Evolutionary conservation across 2,888 invertebrate species (phyloP).

Genomic region (Scaeva pyrastri): DNA sequence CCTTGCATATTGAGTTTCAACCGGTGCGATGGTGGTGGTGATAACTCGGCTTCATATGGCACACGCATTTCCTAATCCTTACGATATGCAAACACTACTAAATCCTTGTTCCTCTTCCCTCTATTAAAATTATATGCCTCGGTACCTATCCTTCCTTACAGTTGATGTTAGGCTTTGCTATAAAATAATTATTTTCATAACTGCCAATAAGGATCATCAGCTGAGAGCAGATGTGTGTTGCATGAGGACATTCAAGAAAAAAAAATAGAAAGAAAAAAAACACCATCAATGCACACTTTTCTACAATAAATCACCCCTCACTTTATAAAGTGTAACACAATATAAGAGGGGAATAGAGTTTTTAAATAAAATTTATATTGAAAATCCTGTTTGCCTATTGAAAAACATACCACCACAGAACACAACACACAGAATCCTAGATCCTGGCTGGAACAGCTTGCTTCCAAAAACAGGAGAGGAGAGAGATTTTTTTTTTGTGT

Average conservation of each 20-base stretch:
- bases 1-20: background rate
- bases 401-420: conserved; percentile 4
- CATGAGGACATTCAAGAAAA: conserved; percentile 1
- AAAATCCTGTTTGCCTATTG: conserved; percentile 35
- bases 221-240: conserved; percentile 71
- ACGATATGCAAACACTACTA: too few relatives aligned
- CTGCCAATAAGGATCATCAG: conserved; percentile 67
- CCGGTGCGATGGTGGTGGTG: background rate
- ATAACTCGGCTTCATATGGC: too few relatives aligned
- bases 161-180: too few relatives aligned
- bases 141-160: background rate
- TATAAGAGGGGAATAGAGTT: background rate
- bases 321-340: conserved; percentile 22
- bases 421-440: too few relatives aligned
- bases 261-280: conserved; percentile 6
- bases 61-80: too few relatives aligned
- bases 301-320: conserved; percentile 66
- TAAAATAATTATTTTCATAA: conserved; percentile 56
- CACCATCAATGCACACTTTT: conserved; percentile 56
- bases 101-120: too few relatives aligned
- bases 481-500: background rate
- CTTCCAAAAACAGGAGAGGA: background rate
- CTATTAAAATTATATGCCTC: background rate
- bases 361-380: conserved; percentile 22
- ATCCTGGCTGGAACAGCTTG: conserved; percentile 36